These are phyloP conservation scores for Pteropus rufus DNA, from an alignment of 2,797 vertebrate species.

Conservation along the genomic window DNA sequence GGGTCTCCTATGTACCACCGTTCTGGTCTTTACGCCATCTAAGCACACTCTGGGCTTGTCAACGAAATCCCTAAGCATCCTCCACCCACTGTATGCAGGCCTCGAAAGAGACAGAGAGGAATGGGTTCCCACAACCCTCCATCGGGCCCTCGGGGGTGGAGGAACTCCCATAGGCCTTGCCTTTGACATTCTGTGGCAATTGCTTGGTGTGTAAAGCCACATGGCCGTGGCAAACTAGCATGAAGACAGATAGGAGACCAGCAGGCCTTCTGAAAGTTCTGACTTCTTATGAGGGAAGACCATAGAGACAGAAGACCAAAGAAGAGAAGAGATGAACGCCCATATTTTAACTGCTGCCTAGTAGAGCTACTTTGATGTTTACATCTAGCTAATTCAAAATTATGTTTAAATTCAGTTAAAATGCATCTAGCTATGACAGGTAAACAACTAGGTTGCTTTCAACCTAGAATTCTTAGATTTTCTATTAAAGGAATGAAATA, in stretches of 20 bases:
- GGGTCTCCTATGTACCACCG: not conserved
- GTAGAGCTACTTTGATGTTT: not conserved
- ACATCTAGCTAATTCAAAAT: conserved; percentile 8
- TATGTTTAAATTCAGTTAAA: not conserved
- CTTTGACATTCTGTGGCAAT: not conserved
- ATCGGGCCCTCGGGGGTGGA: too few species aligned
- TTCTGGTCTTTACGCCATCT: not conserved
- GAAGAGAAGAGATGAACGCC: not conserved
- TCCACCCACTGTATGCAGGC: not conserved
- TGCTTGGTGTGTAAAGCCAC: not conserved
- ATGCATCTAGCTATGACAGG: not conserved
- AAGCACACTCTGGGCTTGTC: not conserved
- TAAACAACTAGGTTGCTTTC: conserved; percentile 3
- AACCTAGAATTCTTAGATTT: not conserved
- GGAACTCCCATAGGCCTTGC: not conserved
- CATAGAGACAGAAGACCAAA: not conserved
- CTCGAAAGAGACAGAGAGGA: not conserved
- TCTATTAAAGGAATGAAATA: conserved; percentile 22
- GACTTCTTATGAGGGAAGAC: not conserved
- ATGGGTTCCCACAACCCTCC: not conserved
- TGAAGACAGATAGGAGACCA: not conserved
- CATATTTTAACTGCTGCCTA: not conserved
- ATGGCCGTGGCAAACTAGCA: not conserved
- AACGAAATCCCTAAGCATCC: not conserved
- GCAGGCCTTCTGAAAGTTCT: not conserved